phyloP scores from a whole-genome alignment of 2,888 invertebrate genomes.

The Tachina grossa region DNA sequence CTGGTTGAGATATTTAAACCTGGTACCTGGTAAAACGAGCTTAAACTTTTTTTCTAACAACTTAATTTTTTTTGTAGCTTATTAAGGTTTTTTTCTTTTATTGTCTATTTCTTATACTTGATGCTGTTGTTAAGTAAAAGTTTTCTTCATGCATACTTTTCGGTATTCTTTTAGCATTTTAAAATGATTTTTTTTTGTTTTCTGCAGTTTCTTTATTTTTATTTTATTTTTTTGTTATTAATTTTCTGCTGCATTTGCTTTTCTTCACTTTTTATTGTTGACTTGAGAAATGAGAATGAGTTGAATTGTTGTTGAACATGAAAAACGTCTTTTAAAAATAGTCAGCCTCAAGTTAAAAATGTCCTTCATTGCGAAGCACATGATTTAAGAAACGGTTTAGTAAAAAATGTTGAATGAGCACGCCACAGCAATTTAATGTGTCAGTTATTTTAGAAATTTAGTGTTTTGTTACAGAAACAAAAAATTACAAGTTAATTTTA shows the following conservation, averaged over 20 bases:
- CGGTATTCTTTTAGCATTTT: not conserved
- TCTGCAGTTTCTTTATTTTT: constrained; percentile 6
- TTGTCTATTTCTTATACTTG: constrained; percentile 10
- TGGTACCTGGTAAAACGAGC: constrained; percentile 33
- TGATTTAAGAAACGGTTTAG: constrained; percentile 46
- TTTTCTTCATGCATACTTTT: not conserved
- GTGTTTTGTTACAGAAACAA: not conserved
- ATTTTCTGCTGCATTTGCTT: constrained; percentile 37
- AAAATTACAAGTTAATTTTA: not conserved
- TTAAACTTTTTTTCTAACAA: constrained; percentile 13
- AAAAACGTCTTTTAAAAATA: constrained; percentile 44
- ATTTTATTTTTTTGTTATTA: no score
- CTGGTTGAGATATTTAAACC: constrained; percentile 42
- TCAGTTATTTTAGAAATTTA: not conserved
- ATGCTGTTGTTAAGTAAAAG: constrained; percentile 14
- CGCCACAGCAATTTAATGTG: constrained; percentile 26
- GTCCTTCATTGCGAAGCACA: constrained; percentile 48
- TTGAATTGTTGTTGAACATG: constrained; percentile 56
- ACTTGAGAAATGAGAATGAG: constrained; percentile 51
- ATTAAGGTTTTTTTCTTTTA: not conserved
- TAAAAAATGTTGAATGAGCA: constrained; percentile 31
- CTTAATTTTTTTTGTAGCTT: not conserved
- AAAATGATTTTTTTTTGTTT: not conserved
- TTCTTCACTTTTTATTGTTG: constrained; percentile 32
- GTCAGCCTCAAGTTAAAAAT: constrained; percentile 38